Base-by-base conservation (phyloP, 2,113 vertebrate genomes). In the Peromyscus maniculatus region DNA sequence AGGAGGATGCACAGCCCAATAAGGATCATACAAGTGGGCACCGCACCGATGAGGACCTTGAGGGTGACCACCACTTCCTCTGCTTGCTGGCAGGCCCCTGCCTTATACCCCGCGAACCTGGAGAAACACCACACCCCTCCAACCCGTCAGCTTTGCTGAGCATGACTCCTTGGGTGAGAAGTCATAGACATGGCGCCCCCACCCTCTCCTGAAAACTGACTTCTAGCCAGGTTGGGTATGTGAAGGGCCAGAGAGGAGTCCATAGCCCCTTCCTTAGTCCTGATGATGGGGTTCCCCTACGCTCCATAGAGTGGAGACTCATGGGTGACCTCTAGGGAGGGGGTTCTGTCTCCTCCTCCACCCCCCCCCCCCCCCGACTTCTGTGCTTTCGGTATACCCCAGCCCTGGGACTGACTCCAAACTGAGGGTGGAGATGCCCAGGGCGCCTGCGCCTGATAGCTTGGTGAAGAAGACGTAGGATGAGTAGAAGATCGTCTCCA, bases 401-500 rank as follows among this genome's bases (percentile, higher is more conserved):
- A 1, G 5, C 86, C 79, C 59, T n/a, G 15, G 67, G 95, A 99
- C 99, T 99, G 98, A 99, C 99, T 99, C 98, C 91, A 99, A 98
- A 77, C 99, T 99, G 84, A 99, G 99, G 22, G 99, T 99, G 97
- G 99, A 99, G 98, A 99, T 99, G 98, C 99, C 99, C 96, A 99
- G 98, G 64, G 99, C 99, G 33, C 99, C 98, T 21, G 99, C 99
- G 0, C 99, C 98, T 0, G 99, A 99, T 11, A 99, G 99, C 98
- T 99, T 99, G 82, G 99, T 99, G 98, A 99, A 99, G 98, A 99
- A 99, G 93, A 99, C 99, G 0, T 99, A 99, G 96, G 99, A 99
- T 1, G 99, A 99, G 98, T 99, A 99, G 98, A 99, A 99, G 98
- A 99, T 99, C 92, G 99, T 99, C 98, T 99, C 99, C 10, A 99